Evolutionary conservation across 2,797 vertebrate species (phyloP).

Genomic region (Jordanella pulchra): DNA sequence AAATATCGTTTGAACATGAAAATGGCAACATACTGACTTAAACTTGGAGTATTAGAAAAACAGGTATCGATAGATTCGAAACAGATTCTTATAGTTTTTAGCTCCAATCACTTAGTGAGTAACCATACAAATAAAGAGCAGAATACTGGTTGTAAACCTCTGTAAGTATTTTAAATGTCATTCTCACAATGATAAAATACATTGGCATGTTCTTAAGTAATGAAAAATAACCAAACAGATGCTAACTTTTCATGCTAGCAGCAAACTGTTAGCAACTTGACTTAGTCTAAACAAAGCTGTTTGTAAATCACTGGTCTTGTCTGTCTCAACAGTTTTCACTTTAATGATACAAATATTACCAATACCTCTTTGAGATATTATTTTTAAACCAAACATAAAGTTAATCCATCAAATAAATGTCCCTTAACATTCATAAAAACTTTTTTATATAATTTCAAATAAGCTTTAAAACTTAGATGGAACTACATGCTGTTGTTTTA

Average conservation of each 20-base stretch:
- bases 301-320: not conserved
- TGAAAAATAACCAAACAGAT: not conserved
- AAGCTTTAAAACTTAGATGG: not conserved
- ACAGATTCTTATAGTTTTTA: not conserved
- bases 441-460: not conserved
- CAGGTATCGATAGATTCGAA: too few relatives aligned
- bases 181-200: not conserved
- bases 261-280: not conserved
- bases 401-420: not conserved
- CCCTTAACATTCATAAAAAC: not conserved
- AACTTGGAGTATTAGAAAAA: too few relatives aligned
- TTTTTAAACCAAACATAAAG: not conserved
- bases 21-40: too few relatives aligned
- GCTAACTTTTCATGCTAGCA: not conserved
- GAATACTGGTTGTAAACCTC: too few relatives aligned
- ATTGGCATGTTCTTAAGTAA: not conserved
- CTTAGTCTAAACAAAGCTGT: not conserved
- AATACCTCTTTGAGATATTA: not conserved
- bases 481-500: not conserved
- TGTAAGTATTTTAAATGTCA: not conserved
- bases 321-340: not conserved
- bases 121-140: not conserved
- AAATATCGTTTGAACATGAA: too few relatives aligned
- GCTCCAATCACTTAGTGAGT: not conserved
- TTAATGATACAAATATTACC: not conserved